Evolutionary conservation across 1,140 invertebrate species (phyloP), one percentile per base, ranked within the genome.

Genomic region (Anthonomus grandis): DNA sequence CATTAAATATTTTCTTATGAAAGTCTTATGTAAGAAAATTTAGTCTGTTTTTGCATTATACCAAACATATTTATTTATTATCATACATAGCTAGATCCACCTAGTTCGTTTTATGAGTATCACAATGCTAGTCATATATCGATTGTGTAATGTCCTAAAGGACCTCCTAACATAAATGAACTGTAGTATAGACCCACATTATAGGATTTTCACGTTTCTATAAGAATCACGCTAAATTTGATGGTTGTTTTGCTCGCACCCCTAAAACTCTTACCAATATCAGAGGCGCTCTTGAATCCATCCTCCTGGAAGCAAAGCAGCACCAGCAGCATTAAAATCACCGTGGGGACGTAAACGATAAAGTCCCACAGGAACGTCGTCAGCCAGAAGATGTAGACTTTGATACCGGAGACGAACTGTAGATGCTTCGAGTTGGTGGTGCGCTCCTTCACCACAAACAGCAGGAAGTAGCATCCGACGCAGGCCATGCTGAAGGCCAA

Each of bases 341-440:
- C 71, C 0, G 81, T 80, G 1, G 83, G 41, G 5, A 84, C 65
- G 48, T 86, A 79, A 42, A 84, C 87, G 19, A 84, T 68, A 64
- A 81, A 79, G 68, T 93, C 90, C 83, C 87, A 91, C 0, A 86
- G 34, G 17, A 86, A 81, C 1, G 84, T 82, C 0, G 84, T 76
- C 1, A 80, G 44, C 90, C 90, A 92, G 71, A 86, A 86, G 1
- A 81, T 80, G 13, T 81, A 74, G 0, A 86, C 80, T 34, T 84
- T 81, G 0, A 87, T 85, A 2, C 91, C 90, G 37, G 87, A 88
- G 17, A 92, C 87, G 79, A 72, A 81, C 69, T 86, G 84, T 15
- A 86, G 68, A 68, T 86, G 84, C 67, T 86, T 86, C 3, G 82
- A 79, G 64, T 81, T 78, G 54, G 74, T 64, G 61, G 74, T 52